These are phyloP conservation scores for Doris montereyensis DNA, from an alignment of 2,888 invertebrate genomes.

Conservation along the genomic window DNA sequence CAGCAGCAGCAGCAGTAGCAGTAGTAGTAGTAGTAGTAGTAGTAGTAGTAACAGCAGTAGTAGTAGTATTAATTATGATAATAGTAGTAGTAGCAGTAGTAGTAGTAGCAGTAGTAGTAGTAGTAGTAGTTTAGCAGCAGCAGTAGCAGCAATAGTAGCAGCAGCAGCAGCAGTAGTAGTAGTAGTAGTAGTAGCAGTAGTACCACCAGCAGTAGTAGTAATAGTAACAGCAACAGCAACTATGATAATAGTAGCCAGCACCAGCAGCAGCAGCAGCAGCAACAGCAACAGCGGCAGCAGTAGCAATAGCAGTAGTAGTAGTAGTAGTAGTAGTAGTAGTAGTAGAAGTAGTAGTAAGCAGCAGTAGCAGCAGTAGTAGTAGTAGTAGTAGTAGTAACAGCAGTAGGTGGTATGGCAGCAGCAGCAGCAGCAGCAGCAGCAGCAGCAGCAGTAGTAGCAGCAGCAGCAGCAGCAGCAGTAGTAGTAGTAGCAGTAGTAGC, in stretches of 20 bases:
- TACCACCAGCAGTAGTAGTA: too few species aligned
- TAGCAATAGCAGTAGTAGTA: neutral
- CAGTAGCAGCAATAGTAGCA: neutral
- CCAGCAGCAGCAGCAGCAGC: slow-evolving; percentile 6
- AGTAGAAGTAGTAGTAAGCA: neutral
- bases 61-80: too few species aligned
- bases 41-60: neutral
- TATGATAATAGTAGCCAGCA: neutral
- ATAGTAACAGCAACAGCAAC: neutral
- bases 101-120: slow-evolving; percentile 16
- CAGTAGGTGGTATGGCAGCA: neutral
- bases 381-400: neutral
- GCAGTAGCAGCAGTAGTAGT: neutral
- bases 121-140: too few species aligned
- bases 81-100: slow-evolving; percentile 4
- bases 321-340: neutral
- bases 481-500: neutral
- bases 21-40: slow-evolving; percentile 12
- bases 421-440: neutral
- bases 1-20: slow-evolving; percentile 7
- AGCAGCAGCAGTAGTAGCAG: neutral
- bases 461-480: neutral
- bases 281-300: slow-evolving; percentile 2
- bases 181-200: neutral
- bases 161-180: neutral